Evolutionary conservation across 1,140 invertebrate species (phyloP), one percentile per base, ranked within the genome.

Genomic region (Pogonomyrmex californicus): DNA sequence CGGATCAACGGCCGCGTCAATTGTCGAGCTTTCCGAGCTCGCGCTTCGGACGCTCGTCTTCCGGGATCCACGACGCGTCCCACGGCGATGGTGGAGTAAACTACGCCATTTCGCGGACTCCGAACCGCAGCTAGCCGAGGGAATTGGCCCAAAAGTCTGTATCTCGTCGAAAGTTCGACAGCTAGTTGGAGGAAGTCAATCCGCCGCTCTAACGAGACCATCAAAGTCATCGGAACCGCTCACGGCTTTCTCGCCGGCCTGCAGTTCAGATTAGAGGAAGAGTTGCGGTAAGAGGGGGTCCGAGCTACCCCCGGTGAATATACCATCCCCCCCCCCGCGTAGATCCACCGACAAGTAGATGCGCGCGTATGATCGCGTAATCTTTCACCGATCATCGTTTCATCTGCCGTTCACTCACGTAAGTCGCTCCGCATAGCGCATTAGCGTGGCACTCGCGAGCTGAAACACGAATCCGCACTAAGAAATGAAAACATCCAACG

Each of bases 101-200:
- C 58, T 73, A 58, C 76, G 51, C 30, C 62, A 83, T 76, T 87
- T 36, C 62, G 81, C 30, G 56, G 62, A 58, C n/a, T 38, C 1
- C 54, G 23, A 76, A 86, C 65, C 71, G 68, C 78, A 87, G 44
- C 58, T 33, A 49, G 41, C 65, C 54, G 49, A 56, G 68, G n/a
- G 87, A 89, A 86, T 88, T 83, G 54, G 70, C 77, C 87, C 58
- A 70, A 90, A 90, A 90, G 86, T 86, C 65, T 88, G 75, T 71
- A 73, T 86, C 76, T 90, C 76, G 56, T 81, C 41, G 71, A 87
- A 90, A 90, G 89, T 90, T 90, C 56, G 86, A 85, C 78, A 73
- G 78, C 65, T 70, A 88, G 81, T 88, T 88, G 41, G 63, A 73
- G 81, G 58, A 88, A 88, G 88, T 91, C 89, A 66, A 90, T 91